phyloP scores from a whole-genome alignment of 1,140 invertebrate genomes.

The Arion vulgaris region DNA sequence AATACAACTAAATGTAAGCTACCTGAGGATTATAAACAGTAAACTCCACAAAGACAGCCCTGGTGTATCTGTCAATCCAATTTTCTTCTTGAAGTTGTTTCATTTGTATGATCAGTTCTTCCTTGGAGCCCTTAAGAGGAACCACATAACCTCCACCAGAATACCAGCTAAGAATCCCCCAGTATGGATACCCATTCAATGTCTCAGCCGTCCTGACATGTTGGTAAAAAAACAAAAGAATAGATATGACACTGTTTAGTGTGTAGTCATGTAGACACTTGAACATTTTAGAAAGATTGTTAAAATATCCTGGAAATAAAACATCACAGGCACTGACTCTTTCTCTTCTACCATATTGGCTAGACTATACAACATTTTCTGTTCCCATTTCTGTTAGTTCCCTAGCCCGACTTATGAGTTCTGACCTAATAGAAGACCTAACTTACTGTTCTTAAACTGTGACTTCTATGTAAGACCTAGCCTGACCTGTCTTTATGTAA shows the following conservation, averaged over 20 bases:
- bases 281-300: too few relatives aligned
- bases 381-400: too few relatives aligned
- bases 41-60: constrained; percentile 77
- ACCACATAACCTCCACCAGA: constrained; percentile 77
- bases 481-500: too few relatives aligned
- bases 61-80: constrained; percentile 77
- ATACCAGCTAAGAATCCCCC: constrained; percentile 73
- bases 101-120: constrained; percentile 67
- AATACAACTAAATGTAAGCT: neutral
- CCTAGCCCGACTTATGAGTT: too few relatives aligned
- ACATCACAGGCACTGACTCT: too few relatives aligned
- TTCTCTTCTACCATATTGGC: too few relatives aligned
- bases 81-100: constrained; percentile 67
- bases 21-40: constrained; percentile 76
- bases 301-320: too few relatives aligned
- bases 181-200: constrained; percentile 73
- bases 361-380: too few relatives aligned
- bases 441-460: too few relatives aligned
- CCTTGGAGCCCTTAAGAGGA: constrained; percentile 70
- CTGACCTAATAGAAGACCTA: too few relatives aligned
- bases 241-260: neutral
- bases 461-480: too few relatives aligned
- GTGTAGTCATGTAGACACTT: too few relatives aligned
- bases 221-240: neutral
- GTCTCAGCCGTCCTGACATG: constrained; percentile 61